phyloP scores from a whole-genome alignment of 2,888 invertebrate genomes.

The Drosophila formosana region DNA sequence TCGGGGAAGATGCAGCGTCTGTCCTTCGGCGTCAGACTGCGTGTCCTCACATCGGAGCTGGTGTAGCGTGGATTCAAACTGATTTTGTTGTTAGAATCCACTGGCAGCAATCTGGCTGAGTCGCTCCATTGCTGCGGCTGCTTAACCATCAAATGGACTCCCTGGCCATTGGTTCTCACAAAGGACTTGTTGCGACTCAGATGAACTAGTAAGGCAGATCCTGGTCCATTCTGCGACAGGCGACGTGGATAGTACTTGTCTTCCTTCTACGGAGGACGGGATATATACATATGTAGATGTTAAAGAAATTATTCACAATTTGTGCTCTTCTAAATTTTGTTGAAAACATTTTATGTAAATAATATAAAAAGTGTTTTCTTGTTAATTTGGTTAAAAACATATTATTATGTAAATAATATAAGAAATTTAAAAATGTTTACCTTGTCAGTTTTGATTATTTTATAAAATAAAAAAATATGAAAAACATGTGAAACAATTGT shows the following conservation, averaged over 20 bases:
- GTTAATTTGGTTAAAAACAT: too few species aligned
- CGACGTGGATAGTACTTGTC: conserved; percentile 79
- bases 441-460: too few species aligned
- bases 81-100: conserved; percentile 65
- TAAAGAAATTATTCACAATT: too few species aligned
- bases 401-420: too few species aligned
- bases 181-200: conserved; percentile 60
- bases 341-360: too few species aligned
- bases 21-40: conserved; percentile 57
- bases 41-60: conserved; percentile 60
- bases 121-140: conserved; percentile 78
- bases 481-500: too few species aligned
- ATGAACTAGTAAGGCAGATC: conserved; percentile 74
- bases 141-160: conserved; percentile 79
- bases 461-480: too few species aligned
- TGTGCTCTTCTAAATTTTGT: too few species aligned
- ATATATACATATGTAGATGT: too few species aligned
- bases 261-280: conserved; percentile 44
- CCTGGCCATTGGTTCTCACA: conserved; percentile 49
- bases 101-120: conserved; percentile 56
- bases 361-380: too few species aligned
- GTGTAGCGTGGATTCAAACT: conserved; percentile 74
- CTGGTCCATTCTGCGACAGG: conserved; percentile 77
- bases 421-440: too few species aligned
- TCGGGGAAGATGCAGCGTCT: conserved; percentile 81